Evolutionary conservation across 2,113 vertebrate genomes (phyloP), one percentile per base, ranked within the genome.

Genomic region (Plectropomus leopardus): DNA sequence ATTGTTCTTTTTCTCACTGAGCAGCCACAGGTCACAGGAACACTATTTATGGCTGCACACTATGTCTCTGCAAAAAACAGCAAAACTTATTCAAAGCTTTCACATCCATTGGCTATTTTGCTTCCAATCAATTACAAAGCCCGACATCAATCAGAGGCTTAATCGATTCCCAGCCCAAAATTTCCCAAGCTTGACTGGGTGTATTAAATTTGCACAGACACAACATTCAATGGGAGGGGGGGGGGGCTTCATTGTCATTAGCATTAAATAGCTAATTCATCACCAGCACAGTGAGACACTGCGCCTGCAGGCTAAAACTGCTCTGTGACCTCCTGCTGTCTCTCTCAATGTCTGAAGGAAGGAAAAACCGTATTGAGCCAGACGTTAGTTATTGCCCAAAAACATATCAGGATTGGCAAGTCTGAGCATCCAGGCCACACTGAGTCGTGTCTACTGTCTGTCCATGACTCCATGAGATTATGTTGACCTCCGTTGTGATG

Each of bases 401-500:
- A 80, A 68, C 70, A 82, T 61, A 82, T 82, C 65, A 61, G 36
- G 36, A 85, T 21, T 71, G 84, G 78, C 83, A 76, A 61, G 66
- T 60, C 30, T 53, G 78, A 77, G 72, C 40, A 72, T 60, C 78
- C 67, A 40, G 79, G 65, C 71, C 65, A 67, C 82, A 75, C 57
- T 36, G 71, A 77, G 68, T 44, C 57, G 26, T 19, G 53, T 84
- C 84, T 48, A 76, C 78, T 64, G 74, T 76, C 66, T 74, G 77
- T 36, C 77, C 85, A 82, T 76, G 88, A 90, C 73, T 88, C 87
- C 78, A 71, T 77, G 84, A 84, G 82, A 91, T 89, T 86, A 84
- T 83, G 76, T 71, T 88, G 90, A 91, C 87, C 87, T 90, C 81
- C 36, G n/a, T 48, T 74, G 83, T 82, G 87, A 80, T 88, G 78